Evolutionary conservation across 2,797 vertebrate genomes (phyloP), one percentile per base, ranked within the genome.

Genomic region (Galagoides demidoff): DNA sequence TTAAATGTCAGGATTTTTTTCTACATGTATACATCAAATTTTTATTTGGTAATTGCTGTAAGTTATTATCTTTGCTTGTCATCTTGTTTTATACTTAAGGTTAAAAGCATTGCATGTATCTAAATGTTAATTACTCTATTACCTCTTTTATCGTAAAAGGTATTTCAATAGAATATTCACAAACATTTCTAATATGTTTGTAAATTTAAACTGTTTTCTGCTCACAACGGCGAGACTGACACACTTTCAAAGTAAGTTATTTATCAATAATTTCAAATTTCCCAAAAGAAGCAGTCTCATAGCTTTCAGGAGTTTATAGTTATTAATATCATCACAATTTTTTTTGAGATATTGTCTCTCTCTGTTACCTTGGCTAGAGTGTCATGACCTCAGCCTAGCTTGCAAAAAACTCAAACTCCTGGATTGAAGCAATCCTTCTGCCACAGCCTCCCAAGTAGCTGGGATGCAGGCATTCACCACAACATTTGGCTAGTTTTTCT

Each of bases 171-270:
- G 55, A 92, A 77, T 85, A 19, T 76, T 79, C 90, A 73, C 70
- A 85, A 92, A 76, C 88, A 85, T 73, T 88, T 31, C 25, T 70
- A 87, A 84, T 74, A 5, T 37, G 16, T 78, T 64, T 89, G 27
- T 90, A 88, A 93, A 71, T 90, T 73, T 94, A 82, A 86, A 86
- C 20, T 90, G 25, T 89, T 90, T 95, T 92, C 77, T 95, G 78
- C 74, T 95, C 87, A 68, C 43, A 96, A 39, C 2, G 79, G 61
- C 12, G n/a, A 66, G 27, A 79, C 16, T 89, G 89, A 92, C 10
- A 52, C 10, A 11, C n/a, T 94, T 95, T 96, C 23, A 64, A 83
- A 88, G 19, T 73, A 89, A 94, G 52, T 89, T 96, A 90, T 84
- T n/a, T 83, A 43, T 79, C 23, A 70, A 0, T 84, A 77, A 95